A percentile compares a stretch with the other conserved stretches of the same genome.
phyloP scores from a whole-genome alignment of 2,888 invertebrate species.

The Sinopyrophorus schimmeli region DNA sequence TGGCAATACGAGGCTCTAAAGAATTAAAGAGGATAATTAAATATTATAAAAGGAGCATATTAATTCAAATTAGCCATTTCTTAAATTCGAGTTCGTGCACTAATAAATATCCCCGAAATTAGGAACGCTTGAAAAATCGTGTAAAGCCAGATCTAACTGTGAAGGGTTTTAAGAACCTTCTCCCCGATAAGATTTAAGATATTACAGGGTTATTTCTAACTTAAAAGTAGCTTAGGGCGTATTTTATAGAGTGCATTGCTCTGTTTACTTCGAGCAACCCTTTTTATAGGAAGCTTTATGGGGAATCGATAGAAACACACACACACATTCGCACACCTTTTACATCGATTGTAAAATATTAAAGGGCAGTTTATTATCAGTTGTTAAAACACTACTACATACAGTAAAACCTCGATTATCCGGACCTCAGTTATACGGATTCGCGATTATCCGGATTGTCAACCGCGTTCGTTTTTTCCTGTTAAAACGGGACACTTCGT shows the following conservation, averaged over 20 bases:
- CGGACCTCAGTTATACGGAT: too few relatives aligned
- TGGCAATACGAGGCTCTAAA: too few relatives aligned
- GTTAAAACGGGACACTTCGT: too few relatives aligned
- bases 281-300: conserved; percentile 8
- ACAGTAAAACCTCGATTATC: too few relatives aligned
- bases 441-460: too few relatives aligned
- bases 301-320: conserved; percentile 10
- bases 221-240: conserved; percentile 9
- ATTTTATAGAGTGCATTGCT: conserved; percentile 11
- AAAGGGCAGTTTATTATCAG: conserved; percentile 4
- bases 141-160: conserved; percentile 1
- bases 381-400: too few relatives aligned
- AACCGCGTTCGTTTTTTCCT: too few relatives aligned
- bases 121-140: neutral
- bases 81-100: neutral
- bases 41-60: too few relatives aligned
- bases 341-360: conserved; percentile 13
- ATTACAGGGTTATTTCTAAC: conserved; percentile 2
- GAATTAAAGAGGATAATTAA: too few relatives aligned
- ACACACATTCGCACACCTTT: too few relatives aligned
- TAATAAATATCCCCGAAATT: neutral
- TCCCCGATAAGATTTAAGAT: conserved; percentile 1
- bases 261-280: conserved; percentile 7
- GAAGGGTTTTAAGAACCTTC: neutral
- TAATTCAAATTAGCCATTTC: too few relatives aligned